A percentile compares a stretch with the other conserved stretches of the same genome.
These are phyloP conservation scores for Macropis europaea DNA, from an alignment of 2,888 invertebrate genomes.

Conservation along the genomic window DNA sequence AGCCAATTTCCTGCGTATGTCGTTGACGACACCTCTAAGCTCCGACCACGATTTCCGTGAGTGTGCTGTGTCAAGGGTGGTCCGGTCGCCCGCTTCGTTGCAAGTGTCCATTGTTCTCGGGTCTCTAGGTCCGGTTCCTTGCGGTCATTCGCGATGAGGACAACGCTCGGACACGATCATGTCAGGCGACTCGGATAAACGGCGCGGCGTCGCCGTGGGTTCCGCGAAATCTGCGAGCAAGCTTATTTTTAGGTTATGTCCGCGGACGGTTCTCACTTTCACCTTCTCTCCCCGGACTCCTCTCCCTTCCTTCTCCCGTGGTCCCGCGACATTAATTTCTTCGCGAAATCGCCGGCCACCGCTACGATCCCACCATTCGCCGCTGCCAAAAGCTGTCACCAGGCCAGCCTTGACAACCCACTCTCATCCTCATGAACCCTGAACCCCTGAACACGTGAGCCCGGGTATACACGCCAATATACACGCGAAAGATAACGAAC, in stretches of 20 bases:
- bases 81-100: conserved; percentile 59
- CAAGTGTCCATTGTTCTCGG: conserved; percentile 64
- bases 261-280: conserved; percentile 59
- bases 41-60: conserved; percentile 87
- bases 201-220: conserved; percentile 2
- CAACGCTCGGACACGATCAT: conserved; percentile 45
- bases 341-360: conserved; percentile 38
- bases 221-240: conserved; percentile 13
- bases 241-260: conserved; percentile 65
- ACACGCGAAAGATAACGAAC: neutral
- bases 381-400: conserved; percentile 52
- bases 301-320: conserved; percentile 51
- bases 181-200: conserved; percentile 24
- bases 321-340: conserved; percentile 55
- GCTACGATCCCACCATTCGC: conserved; percentile 12
- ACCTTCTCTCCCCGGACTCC: conserved; percentile 59
- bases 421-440: conserved; percentile 2
- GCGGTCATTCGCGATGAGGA: conserved; percentile 40
- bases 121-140: conserved; percentile 13
- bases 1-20: conserved; percentile 89
- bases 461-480: neutral
- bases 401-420: conserved; percentile 64
- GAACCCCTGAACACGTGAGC: conserved; percentile 50
- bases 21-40: conserved; percentile 89
- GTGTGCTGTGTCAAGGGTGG: conserved; percentile 29